Conservation (phyloP, 1,140 invertebrate species). For the Phymorhynchus buccinoides region DNA sequence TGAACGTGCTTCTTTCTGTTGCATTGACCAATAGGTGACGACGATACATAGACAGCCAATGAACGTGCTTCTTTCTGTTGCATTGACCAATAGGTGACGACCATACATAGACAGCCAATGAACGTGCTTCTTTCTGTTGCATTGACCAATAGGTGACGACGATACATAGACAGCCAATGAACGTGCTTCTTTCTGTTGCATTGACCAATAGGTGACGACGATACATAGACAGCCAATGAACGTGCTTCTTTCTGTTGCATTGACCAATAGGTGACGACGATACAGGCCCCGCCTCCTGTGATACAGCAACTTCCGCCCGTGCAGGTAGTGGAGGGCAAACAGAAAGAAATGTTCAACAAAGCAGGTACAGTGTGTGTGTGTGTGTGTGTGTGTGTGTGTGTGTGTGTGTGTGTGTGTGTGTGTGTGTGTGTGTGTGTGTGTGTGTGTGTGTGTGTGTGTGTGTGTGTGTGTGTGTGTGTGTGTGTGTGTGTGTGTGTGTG, state of each 20-base stretch:
- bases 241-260: neutral
- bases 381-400: neutral
- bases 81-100: constrained; percentile 36
- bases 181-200: neutral
- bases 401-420: neutral
- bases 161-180: neutral
- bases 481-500: neutral
- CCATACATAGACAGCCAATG: no score
- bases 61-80: neutral
- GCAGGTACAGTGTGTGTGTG: constrained; percentile 51
- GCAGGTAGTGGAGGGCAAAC: constrained; percentile 21
- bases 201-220: constrained; percentile 30
- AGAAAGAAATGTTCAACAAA: constrained; percentile 60
- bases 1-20: neutral
- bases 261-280: constrained; percentile 38
- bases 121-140: neutral
- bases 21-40: constrained; percentile 36
- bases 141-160: constrained; percentile 22
- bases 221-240: neutral
- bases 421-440: neutral
- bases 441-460: neutral
- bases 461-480: no score
- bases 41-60: constrained; percentile 40
- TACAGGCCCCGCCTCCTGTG: constrained; percentile 51
- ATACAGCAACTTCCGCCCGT: constrained; percentile 53